phyloP scores from a whole-genome alignment of 2,797 vertebrate genomes.

The Falco naumanni region DNA sequence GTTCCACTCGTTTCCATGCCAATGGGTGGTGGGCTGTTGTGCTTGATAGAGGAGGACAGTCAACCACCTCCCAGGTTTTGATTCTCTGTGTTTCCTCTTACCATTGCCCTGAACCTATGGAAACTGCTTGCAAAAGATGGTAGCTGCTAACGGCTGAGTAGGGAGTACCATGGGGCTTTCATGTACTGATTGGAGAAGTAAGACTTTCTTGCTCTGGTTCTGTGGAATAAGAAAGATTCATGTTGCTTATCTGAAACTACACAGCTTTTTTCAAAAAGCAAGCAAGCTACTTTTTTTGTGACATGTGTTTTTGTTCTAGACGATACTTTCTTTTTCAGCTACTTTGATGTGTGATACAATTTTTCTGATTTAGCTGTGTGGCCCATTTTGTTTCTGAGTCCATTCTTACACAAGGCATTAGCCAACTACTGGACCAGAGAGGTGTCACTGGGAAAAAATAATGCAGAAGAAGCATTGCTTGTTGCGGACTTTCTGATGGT shows the following conservation, averaged over 20 bases:
- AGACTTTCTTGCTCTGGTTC: not conserved
- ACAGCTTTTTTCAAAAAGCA: not conserved
- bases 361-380: not conserved
- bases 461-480: not conserved
- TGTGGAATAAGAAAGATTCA: not conserved
- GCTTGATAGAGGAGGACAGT: not conserved
- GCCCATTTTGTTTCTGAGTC: not conserved
- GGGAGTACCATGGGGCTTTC: not conserved
- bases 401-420: not conserved
- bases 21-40: not conserved
- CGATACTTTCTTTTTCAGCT: not conserved
- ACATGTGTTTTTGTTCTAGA: not conserved
- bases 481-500: not conserved
- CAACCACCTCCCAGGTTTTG: too few relatives aligned
- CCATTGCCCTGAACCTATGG: conserved; percentile 33
- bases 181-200: not conserved
- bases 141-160: conserved; percentile 16
- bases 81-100: too few relatives aligned
- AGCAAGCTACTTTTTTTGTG: not conserved
- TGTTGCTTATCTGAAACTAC: not conserved
- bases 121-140: conserved; percentile 51
- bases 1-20: not conserved
- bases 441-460: not conserved
- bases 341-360: not conserved
- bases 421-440: not conserved